Base-by-base conservation (phyloP, 1,140 invertebrate genomes). In the Drosophila bocki region DNA sequence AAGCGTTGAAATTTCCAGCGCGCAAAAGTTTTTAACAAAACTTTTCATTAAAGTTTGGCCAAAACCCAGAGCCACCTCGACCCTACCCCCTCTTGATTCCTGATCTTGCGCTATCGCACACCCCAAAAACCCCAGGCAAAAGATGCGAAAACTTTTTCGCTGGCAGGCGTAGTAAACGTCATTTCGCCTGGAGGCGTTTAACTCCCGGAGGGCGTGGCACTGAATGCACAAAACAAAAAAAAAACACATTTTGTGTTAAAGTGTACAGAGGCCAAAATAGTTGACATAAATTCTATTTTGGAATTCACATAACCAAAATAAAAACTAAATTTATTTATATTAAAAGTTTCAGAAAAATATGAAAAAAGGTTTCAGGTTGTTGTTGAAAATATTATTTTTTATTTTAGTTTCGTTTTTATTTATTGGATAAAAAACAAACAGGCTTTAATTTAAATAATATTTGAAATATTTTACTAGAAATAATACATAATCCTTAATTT, bases 1-100 rank as follows among this genome's bases (percentile, higher is more conserved):
- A 88, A 90, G 84, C 84, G 84, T 88, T 88, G 85, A 88, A 88
- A 86, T 91, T 91, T 86, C 74, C 80, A 91, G 86, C 84, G 80
- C 67, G 78, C 69, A 91, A 91, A 82, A 82, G 60, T 77, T 91
- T 91, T 91, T 80, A 83, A 85, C 78, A 87, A 91, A 91, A 91
- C 82, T 91, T 91, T 91, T 91, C 80, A 91, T 91, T 91, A 87
- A 91, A 91, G 87, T 91, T 91, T 74, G 70, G 70, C 70, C 70
- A 74, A 74, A 68, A 74, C 53, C 70, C 70, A 58, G 53, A 51
- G 44, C 54, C 69, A 48, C 48, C 59, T 22, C 22, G 29, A 15
- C 45, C 45, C 17, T 17, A 7, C 8, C 11, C 12, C 17, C 33
- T 15, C 7, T 19, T 54, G 53, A 56, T 56, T 15, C 13, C 35